phyloP scores from a whole-genome alignment of 2,113 vertebrate species.

The Pollimyrus isidori region DNA sequence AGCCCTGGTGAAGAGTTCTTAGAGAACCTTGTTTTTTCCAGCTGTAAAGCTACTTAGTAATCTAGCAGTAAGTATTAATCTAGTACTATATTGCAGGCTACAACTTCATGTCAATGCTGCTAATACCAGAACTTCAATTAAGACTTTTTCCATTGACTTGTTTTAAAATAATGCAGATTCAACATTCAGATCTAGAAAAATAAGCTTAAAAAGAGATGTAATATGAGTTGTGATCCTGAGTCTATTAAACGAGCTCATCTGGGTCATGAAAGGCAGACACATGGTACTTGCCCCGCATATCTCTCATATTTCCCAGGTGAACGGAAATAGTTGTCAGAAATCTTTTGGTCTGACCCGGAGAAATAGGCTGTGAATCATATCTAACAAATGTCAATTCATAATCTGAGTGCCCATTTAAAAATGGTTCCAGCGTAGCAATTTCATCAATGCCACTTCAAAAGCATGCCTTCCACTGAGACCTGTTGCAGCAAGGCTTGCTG shows the following conservation, averaged over 20 bases:
- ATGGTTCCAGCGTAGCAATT: neutral
- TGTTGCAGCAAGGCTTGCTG: slow-evolving; percentile 6
- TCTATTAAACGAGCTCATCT: neutral
- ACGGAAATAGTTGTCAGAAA: neutral
- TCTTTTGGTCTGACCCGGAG: neutral
- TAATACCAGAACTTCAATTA: neutral
- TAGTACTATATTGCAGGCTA: neutral
- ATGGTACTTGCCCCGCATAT: neutral
- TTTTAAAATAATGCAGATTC: neutral
- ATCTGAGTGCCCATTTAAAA: neutral
- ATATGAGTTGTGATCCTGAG: neutral
- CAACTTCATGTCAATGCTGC: neutral
- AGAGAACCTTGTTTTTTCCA: neutral
- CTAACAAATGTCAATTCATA: neutral
- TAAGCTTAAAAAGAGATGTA: neutral
- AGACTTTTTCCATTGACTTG: neutral
- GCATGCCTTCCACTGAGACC: neutral
- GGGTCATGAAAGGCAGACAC: neutral
- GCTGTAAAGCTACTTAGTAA: neutral
- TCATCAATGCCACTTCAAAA: slow-evolving; percentile 1
- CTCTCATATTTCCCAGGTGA: slow-evolving; percentile 10
- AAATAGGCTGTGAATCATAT: neutral
- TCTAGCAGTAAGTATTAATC: neutral
- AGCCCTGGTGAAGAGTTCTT: neutral
- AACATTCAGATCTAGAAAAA: neutral